Base-by-base conservation (phyloP, 35 echinoderm and acorn worm genomes). In the Antedon bifida region DNA sequence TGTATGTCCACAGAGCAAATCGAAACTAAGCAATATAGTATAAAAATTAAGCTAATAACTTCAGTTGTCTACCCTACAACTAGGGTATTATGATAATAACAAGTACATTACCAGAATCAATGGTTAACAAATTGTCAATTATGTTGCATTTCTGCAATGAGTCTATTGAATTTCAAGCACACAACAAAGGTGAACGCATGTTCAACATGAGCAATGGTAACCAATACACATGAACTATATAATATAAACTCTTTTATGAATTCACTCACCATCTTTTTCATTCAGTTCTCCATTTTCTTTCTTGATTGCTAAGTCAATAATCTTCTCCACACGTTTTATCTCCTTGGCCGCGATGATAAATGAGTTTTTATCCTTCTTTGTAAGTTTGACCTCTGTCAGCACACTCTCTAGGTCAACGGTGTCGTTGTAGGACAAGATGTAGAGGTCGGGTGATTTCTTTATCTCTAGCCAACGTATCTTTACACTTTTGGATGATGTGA, bases 391-490 rank as follows among this genome's bases (percentile, higher is more conserved):
- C 76, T 92, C 87, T 29, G 94, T 97, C 30, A 97, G 81, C 14
- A 97, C 90, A 21, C 86, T 83, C 34, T 89, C 94, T 8, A 81
- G 76, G 31, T 97, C 94, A 32, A 97, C 86, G 33, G 74, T 85
- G 79, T 97, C 94, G 31, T 86, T 80, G 78, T 92, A 97, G 19
- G 85, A 87, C 82, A 97, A 86, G 77, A 87, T 88, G 81, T 92
- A 97, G 81, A 92, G 56, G 35, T 83, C 88, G 1, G 88, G 87
- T 16, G 76, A 30, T 30, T 89, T 89, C 29, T 83, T 82, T 77
- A 78, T 31, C 75, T 97, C 94, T 77, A 97, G 77, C 94, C 94
- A 97, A 33, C 89, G 88, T 55, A 97, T 84, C 75, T 92, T 81
- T 77, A 97, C 75, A 35, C 74, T 78, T 32, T 88, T 88, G 33